Evolutionary conservation across 2,888 invertebrate genomes (phyloP).

Genomic region (Achlya flavicornis): DNA sequence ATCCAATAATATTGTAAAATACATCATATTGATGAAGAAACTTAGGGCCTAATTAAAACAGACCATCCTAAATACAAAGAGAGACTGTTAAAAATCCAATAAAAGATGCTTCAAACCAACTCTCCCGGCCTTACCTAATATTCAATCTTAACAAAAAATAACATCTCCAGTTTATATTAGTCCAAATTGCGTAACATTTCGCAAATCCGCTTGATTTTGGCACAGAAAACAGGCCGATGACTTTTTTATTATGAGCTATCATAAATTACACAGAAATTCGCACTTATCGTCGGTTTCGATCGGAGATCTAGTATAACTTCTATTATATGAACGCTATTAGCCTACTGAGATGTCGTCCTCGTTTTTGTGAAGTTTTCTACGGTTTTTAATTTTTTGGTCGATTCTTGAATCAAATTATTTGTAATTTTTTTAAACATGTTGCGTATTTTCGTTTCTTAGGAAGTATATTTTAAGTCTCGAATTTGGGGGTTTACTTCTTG

Average conservation of each 20-base stretch:
- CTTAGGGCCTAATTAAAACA: too few species aligned
- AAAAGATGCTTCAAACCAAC: neutral
- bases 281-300: constrained; percentile 28
- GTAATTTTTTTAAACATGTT: neutral
- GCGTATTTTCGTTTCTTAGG: neutral
- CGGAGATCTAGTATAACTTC: constrained; percentile 21
- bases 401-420: neutral
- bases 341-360: neutral
- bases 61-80: too few species aligned
- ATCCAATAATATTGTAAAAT: too few species aligned
- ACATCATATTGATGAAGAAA: too few species aligned
- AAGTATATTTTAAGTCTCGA: neutral
- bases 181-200: constrained; percentile 25
- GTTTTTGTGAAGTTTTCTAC: too few species aligned
- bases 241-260: constrained; percentile 25
- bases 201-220: constrained; percentile 29
- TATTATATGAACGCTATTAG: constrained; percentile 2
- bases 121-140: neutral
- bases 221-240: constrained; percentile 23
- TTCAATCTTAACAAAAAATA: neutral
- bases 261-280: constrained; percentile 38
- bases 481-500: too few species aligned
- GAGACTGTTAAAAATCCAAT: too few species aligned
- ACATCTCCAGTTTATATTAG: constrained; percentile 10
- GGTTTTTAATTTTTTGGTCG: neutral